Evolutionary conservation across 2,113 vertebrate species (phyloP).

Genomic region (Salvelinus alpinus): DNA sequence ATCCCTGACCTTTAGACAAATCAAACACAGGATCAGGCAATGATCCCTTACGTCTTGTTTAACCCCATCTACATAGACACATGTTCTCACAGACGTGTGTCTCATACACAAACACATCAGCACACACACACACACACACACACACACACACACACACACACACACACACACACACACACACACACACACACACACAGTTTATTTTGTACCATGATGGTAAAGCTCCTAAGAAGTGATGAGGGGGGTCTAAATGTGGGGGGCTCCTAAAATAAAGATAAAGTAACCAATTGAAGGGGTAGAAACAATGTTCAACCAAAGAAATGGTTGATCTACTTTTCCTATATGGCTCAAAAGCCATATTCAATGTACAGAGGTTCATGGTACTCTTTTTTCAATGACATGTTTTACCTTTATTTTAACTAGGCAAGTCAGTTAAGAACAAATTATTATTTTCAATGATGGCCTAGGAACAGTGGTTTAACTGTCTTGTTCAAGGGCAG

Average conservation of each 20-base stretch:
- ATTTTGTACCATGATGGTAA: constrained; percentile 48
- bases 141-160: too few species aligned
- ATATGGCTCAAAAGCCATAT: not conserved
- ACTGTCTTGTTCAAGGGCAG: too few species aligned
- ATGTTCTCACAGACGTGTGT: constrained; percentile 1
- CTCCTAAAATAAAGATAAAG: constrained; percentile 47
- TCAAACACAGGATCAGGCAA: constrained; percentile 53
- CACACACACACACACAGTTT: constrained; percentile 13
- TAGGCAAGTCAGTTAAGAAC: too few species aligned
- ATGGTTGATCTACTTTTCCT: constrained; percentile 12
- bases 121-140: not conserved
- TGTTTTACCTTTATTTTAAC: too few species aligned
- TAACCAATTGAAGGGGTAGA: constrained; percentile 33
- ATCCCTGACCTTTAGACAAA: constrained; percentile 62
- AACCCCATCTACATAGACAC: constrained; percentile 44
- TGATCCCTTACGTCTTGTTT: constrained; percentile 55
- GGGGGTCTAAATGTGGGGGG: constrained; percentile 41
- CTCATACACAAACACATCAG: constrained; percentile 26
- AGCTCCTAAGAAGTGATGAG: constrained; percentile 50
- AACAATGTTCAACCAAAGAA: constrained; percentile 27
- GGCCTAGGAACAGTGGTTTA: too few species aligned
- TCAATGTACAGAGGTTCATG: not conserved
- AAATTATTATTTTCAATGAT: too few species aligned
- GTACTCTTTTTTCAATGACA: not conserved
- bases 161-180: too few species aligned